Evolutionary conservation across 2,113 vertebrate genomes (phyloP), one percentile per base, ranked within the genome.

Genomic region (Anhinga rufa): DNA sequence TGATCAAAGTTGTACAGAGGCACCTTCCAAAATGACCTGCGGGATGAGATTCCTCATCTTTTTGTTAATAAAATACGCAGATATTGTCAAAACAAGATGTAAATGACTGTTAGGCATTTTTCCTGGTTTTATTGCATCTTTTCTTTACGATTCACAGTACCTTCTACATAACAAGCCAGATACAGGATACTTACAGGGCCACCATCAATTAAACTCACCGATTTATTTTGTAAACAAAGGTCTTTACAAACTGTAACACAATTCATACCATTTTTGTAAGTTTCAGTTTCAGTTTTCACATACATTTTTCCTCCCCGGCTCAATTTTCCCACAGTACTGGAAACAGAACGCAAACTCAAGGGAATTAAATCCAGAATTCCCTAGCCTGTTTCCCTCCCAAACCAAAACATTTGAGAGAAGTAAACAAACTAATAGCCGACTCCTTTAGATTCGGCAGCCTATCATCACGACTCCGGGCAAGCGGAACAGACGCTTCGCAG

Each of bases 181-280:
- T 12, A 80, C 24, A 68, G 17, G 58, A 24, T 9, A 32, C 17
- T 86, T 75, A 25, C 13, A 74, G 16, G 29, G 29, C 55, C 34
- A 3, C 55, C 75, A 70, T 25, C 48, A 61, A n/a, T 68, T 66
- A 75, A 81, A 58, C 25, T 66, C 49, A 31, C 17, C 1, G 2
- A 68, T 92, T 91, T 95, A 76, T 88, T 96, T 86, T 64, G 84
- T 92, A 86, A 95, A 77, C 60, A 94, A 54, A 66, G 29, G 38
- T 34, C 21, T 92, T 92, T 62, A 92, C 58, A 82, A 82, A 72
- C 57, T 32, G 9, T 12, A 94, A 79, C 11, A 66, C n/a, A 54
- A 42, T 44, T 21, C 83, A 54, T 20, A 66, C 12, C 3, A 17
- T 20, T 65, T 82, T 32, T 7, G 0, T 46, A 80, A n/a, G n/a